Evolutionary conservation across 2,888 invertebrate species (phyloP), one percentile per base, ranked within the genome.

Genomic region (Ochlodes sylvanus): DNA sequence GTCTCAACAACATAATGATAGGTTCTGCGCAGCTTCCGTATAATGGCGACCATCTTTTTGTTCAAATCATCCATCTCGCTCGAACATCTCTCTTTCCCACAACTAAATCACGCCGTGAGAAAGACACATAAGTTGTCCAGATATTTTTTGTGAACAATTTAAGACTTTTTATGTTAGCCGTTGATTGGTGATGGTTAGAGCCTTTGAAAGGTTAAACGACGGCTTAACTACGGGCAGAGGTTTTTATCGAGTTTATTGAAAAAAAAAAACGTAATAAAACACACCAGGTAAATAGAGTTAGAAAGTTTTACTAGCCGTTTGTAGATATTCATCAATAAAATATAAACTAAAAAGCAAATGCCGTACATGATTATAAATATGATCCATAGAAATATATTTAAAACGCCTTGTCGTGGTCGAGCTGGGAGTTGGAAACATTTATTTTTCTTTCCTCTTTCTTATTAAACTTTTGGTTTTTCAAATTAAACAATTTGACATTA

Each of bases 1-100:
- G 70, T 75, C 79, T 78, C 80, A 82, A 82, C 79, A 70, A 74
- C 73, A 71, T 77, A 77, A 76, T 77, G 71, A 75, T 70, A 69
- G 73, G 75, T 72, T 74, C 69, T 60, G 55, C 71, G 68, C 69
- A 69, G 76, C 77, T 77, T 73, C 77, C 73, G 77, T 74, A 72
- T 76, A 74, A 76, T 76, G 73, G 74, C 70, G 41, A 79, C 75
- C 63, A 73, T 73, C 75, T 77, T 78, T 77, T 77, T 78, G 71
- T 76, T 73, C 71, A 75, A 75, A 76, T 69, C 71, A 50, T 70
- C 54, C 69, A 47, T 78, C 75, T 69, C 73, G 5, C 71, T 75
- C 71, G 71, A 47, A 69, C 52, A 27, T 56, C 50, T 63, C 55
- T 60, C 67, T 60, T 19, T 9, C 44, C 5, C n/a, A 27, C 27